phyloP scores from a whole-genome alignment of 2,888 invertebrate species.

The Drosophila nr. medialis region DNA sequence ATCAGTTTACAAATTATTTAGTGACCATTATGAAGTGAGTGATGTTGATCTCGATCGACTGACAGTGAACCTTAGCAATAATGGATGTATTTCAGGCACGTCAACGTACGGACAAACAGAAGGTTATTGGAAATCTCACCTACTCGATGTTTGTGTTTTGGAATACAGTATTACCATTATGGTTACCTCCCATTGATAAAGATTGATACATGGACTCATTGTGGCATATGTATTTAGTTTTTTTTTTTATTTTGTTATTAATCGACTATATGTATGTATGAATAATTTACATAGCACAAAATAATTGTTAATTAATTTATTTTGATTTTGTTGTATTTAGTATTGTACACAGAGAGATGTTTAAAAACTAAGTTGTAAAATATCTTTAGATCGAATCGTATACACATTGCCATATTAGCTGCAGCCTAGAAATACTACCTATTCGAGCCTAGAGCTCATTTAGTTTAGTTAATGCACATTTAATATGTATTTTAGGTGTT shows the following conservation, averaged over 20 bases:
- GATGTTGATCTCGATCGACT: neutral
- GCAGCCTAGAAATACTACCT: conserved; percentile 29
- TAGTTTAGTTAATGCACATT: conserved; percentile 61
- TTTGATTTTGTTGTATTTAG: conserved; percentile 30
- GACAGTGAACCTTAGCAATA: neutral
- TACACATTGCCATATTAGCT: conserved; percentile 51
- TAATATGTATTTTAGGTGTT: conserved; percentile 31
- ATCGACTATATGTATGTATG: conserved; percentile 14
- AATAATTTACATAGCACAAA: conserved; percentile 31
- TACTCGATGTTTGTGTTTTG: conserved; percentile 8
- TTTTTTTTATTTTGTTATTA: conserved; percentile 18
- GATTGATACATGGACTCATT: neutral
- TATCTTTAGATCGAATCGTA: conserved; percentile 64
- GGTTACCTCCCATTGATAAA: conserved; percentile 8
- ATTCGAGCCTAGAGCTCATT: conserved; percentile 30
- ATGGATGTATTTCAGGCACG: conserved; percentile 16
- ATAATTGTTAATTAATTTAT: conserved; percentile 34
- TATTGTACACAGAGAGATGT: conserved; percentile 52
- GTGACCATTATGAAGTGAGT: conserved; percentile 25
- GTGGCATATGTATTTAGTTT: conserved; percentile 1
- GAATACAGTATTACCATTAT: conserved; percentile 18
- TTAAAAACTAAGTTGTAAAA: conserved; percentile 48
- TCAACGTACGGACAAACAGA: conserved; percentile 25
- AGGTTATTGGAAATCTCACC: conserved; percentile 42
- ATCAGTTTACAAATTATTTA: neutral